Conservation (phyloP, 1,140 invertebrate species). For the Ceratoteleas bidentatus region DNA sequence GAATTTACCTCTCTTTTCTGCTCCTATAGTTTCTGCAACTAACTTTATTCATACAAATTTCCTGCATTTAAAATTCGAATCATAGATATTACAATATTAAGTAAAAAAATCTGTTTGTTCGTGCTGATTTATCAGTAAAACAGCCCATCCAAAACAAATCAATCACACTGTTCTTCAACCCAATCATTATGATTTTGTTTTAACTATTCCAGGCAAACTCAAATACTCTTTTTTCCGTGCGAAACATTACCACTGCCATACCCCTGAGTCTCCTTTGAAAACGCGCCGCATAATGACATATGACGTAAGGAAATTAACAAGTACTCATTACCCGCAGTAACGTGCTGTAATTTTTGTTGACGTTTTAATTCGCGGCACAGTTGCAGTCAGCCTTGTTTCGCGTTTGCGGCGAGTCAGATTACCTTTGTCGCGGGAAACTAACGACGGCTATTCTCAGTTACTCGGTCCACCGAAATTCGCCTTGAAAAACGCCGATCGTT, state of each 20-base stretch:
- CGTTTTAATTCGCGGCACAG: conserved; percentile 35
- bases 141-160: too few relatives aligned
- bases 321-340: neutral
- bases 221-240: too few relatives aligned
- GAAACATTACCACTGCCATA: neutral
- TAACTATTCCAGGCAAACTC: too few relatives aligned
- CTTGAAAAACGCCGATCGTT: conserved; percentile 5
- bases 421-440: conserved; percentile 27
- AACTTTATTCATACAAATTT: too few relatives aligned
- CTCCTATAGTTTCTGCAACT: too few relatives aligned
- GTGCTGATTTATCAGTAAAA: too few relatives aligned
- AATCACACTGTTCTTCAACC: too few relatives aligned
- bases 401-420: conserved; percentile 12
- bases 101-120: too few relatives aligned
- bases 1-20: too few relatives aligned
- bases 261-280: neutral
- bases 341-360: conserved; percentile 24
- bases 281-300: neutral
- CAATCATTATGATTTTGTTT: too few relatives aligned
- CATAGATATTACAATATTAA: too few relatives aligned
- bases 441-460: conserved; percentile 14
- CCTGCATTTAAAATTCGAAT: too few relatives aligned
- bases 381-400: conserved; percentile 27
- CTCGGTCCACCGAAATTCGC: conserved; percentile 11
- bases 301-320: neutral